These are phyloP conservation scores for Centrocercus urophasianus DNA, from an alignment of 2,113 vertebrate genomes.

Conservation along the genomic window DNA sequence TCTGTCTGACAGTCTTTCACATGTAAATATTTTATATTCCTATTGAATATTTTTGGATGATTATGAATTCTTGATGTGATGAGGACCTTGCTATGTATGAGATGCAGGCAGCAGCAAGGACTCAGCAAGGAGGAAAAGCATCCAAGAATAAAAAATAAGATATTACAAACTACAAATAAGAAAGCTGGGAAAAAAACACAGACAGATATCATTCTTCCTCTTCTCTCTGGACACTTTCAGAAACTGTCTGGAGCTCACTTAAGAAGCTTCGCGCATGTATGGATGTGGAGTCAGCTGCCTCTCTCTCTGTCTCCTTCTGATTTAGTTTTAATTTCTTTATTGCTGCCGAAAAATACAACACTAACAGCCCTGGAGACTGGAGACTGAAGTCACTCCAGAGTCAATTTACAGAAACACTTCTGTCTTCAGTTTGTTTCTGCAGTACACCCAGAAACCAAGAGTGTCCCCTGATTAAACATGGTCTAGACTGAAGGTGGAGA, in stretches of 20 bases:
- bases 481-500: not conserved
- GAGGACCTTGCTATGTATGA: slow-evolving; percentile 80
- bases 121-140: slow-evolving; percentile 62
- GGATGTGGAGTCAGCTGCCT: not conserved
- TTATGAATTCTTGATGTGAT: slow-evolving; percentile 85
- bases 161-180: slow-evolving; percentile 24
- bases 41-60: slow-evolving; percentile 82
- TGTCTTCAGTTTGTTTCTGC: not conserved
- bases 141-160: slow-evolving; percentile 59
- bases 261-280: not conserved
- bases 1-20: slow-evolving; percentile 68
- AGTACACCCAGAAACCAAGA: not conserved
- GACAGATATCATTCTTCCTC: not conserved
- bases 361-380: not conserved
- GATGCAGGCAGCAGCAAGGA: slow-evolving; percentile 69
- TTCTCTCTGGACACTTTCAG: slow-evolving; percentile 1
- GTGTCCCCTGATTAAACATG: not conserved
- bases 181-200: slow-evolving; percentile 5
- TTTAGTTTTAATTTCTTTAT: not conserved
- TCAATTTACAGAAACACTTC: not conserved
- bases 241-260: not conserved
- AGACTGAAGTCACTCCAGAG: not conserved
- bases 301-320: not conserved
- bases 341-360: not conserved
- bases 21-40: slow-evolving; percentile 86